These are phyloP conservation scores for Cataglyphis cursor DNA, from an alignment of 2,888 invertebrate species.

Conservation along the genomic window DNA sequence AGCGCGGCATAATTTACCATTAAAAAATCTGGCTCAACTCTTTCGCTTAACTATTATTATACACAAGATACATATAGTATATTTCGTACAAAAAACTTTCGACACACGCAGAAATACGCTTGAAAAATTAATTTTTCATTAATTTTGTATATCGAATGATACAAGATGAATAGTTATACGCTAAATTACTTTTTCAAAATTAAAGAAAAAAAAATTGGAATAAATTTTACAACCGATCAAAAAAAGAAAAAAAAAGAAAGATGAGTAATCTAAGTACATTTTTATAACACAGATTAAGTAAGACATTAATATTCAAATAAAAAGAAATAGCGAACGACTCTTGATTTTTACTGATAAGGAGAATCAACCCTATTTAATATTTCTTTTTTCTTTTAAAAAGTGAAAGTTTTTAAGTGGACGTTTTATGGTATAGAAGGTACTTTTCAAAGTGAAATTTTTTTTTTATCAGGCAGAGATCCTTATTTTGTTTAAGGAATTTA, in stretches of 20 bases:
- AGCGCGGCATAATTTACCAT: background rate
- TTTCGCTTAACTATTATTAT: background rate
- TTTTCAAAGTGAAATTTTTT: background rate
- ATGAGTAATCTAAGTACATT: background rate
- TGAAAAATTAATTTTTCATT: background rate
- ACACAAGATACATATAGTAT: background rate
- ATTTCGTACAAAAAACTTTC: background rate
- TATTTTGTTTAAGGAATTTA: background rate
- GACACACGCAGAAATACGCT: background rate
- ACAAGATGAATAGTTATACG: background rate
- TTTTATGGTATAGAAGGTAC: background rate
- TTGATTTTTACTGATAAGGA: background rate
- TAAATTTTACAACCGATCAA: background rate
- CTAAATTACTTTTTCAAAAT: background rate
- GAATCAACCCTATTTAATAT: background rate
- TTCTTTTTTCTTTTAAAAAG: background rate
- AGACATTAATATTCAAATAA: background rate
- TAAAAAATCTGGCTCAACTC: background rate
- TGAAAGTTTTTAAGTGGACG: background rate
- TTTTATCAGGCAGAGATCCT: background rate
- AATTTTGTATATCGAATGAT: conserved; percentile 4
- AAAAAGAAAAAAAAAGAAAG: background rate
- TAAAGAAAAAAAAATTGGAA: background rate
- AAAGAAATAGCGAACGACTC: background rate
- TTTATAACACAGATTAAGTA: background rate